Percentiles rank a stretch among this genome's conserved stretches.
Conservation (phyloP, 2,888 invertebrate species). For the Heliconius aoede region DNA sequence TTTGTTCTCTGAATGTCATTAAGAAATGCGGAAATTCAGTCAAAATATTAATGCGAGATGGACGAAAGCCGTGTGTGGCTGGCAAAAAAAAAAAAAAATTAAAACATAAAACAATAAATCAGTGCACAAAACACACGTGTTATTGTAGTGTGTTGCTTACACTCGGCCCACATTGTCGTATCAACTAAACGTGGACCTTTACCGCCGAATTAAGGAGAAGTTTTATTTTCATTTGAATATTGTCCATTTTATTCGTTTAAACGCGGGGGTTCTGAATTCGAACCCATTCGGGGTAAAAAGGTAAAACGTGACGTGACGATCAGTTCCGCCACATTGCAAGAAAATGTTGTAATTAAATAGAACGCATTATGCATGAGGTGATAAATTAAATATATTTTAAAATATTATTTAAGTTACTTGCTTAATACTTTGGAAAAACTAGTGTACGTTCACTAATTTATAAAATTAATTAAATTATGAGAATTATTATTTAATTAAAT, state of each 20-base stretch:
- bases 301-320: no score
- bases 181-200: conserved; percentile 52
- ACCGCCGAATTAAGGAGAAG: conserved; percentile 49
- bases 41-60: conserved; percentile 9
- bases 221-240: conserved; percentile 27
- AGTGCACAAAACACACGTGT: conserved; percentile 80
- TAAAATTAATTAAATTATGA: not conserved
- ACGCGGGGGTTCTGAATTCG: no score
- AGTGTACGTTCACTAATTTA: not conserved
- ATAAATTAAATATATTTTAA: no score
- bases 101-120: conserved; percentile 81
- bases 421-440: not conserved
- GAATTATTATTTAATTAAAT: not conserved
- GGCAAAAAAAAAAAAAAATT: conserved; percentile 73
- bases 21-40: conserved; percentile 6
- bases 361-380: no score
- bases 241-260: not conserved
- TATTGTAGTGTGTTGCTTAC: conserved; percentile 75
- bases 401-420: no score
- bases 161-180: conserved; percentile 72
- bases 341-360: no score
- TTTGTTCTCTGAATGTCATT: not conserved
- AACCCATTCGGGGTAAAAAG: no score
- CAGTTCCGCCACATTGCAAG: no score
- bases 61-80: conserved; percentile 76